Evolutionary conservation across 2,888 invertebrate genomes (phyloP).

Genomic region (Nemoura dubitans): DNA sequence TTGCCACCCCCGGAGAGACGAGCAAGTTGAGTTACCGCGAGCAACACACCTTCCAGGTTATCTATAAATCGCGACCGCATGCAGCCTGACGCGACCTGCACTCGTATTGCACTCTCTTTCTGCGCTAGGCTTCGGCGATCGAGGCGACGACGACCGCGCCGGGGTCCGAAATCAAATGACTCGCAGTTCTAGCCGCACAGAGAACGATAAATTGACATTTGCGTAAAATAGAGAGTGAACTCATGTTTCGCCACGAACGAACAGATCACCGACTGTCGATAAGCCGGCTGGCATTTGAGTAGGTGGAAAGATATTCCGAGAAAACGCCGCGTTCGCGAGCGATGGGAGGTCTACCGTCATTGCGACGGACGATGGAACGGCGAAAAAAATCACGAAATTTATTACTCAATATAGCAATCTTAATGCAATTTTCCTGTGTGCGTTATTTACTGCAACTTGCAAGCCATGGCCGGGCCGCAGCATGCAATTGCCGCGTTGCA

Average conservation of each 20-base stretch:
- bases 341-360: conserved; percentile 34
- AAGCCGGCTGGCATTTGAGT: conserved; percentile 31
- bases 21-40: conserved; percentile 7
- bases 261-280: conserved; percentile 27
- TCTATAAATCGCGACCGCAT: background rate
- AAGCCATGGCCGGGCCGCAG: background rate
- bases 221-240: conserved; percentile 37
- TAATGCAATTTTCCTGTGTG: conserved; percentile 38
- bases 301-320: conserved; percentile 30
- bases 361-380: background rate
- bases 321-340: background rate
- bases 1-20: conserved; percentile 22
- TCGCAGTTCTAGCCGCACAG: background rate
- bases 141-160: background rate
- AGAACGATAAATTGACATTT: conserved; percentile 36
- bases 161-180: background rate
- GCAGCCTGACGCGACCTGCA: background rate
- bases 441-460: conserved; percentile 39
- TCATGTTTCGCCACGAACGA: conserved; percentile 17
- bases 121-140: too few relatives aligned
- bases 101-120: background rate
- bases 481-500: background rate
- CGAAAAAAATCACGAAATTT: conserved; percentile 25
- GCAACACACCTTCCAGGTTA: background rate
- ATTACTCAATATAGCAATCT: conserved; percentile 32